These are phyloP conservation scores for Anastrepha ludens DNA, from an alignment of 1,140 invertebrate genomes.

Conservation along the genomic window DNA sequence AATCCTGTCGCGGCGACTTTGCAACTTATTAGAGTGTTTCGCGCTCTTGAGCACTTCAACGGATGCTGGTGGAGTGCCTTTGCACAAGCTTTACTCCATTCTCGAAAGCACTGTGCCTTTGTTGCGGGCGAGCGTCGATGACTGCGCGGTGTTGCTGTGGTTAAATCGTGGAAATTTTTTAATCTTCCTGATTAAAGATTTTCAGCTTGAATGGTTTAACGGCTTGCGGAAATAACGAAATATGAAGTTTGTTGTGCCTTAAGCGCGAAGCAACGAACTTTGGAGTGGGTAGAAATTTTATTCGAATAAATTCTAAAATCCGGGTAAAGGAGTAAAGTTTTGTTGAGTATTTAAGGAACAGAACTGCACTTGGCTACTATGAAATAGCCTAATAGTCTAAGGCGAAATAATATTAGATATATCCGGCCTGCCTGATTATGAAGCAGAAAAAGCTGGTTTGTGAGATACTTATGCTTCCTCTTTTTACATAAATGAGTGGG, in stretches of 20 bases:
- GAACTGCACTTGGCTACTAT: too few species aligned
- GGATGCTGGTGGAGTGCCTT: background rate
- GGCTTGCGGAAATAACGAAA: background rate
- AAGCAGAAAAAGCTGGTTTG: too few species aligned
- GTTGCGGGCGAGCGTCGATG: background rate
- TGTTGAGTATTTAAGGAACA: too few species aligned
- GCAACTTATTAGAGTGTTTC: conserved; percentile 33
- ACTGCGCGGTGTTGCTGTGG: conserved; percentile 28
- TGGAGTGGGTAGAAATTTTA: background rate
- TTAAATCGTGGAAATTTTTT: conserved; percentile 53
- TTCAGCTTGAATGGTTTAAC: conserved; percentile 46
- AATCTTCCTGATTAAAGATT: conserved; percentile 54
- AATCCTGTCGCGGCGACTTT: conserved; percentile 54
- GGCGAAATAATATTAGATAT: too few species aligned
- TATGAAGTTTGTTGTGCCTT: background rate
- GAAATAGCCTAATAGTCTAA: too few species aligned
- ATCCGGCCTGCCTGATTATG: too few species aligned
- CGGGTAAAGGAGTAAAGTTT: too few species aligned
- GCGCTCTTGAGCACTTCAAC: conserved; percentile 2
- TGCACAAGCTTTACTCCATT: background rate
- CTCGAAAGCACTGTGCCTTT: background rate
- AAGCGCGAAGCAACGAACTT: too few species aligned
- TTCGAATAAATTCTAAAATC: background rate
- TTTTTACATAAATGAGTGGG: too few species aligned
- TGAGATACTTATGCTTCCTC: too few species aligned